phyloP scores from a whole-genome alignment of 2,797 vertebrate genomes.

The Takifugu rubripes region DNA sequence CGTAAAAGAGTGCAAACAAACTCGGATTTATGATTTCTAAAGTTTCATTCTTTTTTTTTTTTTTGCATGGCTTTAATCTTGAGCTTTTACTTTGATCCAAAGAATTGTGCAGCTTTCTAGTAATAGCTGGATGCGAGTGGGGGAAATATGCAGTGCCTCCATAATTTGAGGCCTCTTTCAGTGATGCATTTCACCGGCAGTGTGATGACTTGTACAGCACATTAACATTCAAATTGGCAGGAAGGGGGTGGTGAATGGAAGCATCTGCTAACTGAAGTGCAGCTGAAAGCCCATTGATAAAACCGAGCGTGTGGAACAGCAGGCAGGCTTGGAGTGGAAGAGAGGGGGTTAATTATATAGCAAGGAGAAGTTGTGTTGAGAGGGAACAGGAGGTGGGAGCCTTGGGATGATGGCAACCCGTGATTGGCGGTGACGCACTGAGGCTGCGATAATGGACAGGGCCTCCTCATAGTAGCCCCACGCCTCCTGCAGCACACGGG shows the following conservation, averaged over 20 bases:
- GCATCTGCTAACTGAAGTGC: slow-evolving; percentile 79
- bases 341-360: slow-evolving; percentile 72
- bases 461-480: slow-evolving; percentile 87
- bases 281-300: slow-evolving; percentile 78
- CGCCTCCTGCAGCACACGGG: slow-evolving; percentile 79
- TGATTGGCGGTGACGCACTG: slow-evolving; percentile 81
- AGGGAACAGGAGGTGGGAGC: slow-evolving; percentile 53
- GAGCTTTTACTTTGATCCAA: slow-evolving; percentile 62
- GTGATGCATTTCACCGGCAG: slow-evolving; percentile 62
- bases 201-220: slow-evolving; percentile 63
- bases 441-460: slow-evolving; percentile 75
- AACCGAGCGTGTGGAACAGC: slow-evolving; percentile 65
- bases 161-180: slow-evolving; percentile 71
- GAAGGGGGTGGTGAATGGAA: slow-evolving; percentile 77
- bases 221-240: slow-evolving; percentile 78
- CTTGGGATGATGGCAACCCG: slow-evolving; percentile 42
- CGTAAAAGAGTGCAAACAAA: slow-evolving; percentile 24
- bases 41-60: slow-evolving; percentile 35
- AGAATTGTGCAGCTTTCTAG: slow-evolving; percentile 55
- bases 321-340: slow-evolving; percentile 51
- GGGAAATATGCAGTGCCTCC: slow-evolving; percentile 64
- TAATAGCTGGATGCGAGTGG: slow-evolving; percentile 48
- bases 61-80: slow-evolving; percentile 50
- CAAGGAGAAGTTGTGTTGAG: slow-evolving; percentile 38
- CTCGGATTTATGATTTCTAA: slow-evolving; percentile 25